A percentile compares a stretch with the other conserved stretches of the same genome.
Conservation (phyloP, 2,797 vertebrate genomes). For the Platalea minor region DNA sequence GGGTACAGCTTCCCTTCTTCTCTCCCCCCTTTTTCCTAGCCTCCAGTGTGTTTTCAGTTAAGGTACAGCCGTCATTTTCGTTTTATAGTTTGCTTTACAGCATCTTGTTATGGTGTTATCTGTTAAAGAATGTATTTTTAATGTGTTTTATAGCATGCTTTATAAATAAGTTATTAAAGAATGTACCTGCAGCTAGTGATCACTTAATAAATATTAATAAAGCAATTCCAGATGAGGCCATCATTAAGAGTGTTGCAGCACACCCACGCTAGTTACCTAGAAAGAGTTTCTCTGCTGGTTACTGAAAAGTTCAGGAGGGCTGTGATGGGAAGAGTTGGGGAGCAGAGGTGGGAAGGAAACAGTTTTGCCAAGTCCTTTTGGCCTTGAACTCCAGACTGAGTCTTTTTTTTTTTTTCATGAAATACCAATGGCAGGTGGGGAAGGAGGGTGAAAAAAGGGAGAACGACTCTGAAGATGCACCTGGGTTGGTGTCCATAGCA, state of each 20-base stretch:
- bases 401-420: background rate
- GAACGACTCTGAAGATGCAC: fast-evolving
- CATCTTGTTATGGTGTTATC: slow-evolving; percentile 65
- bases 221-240: slow-evolving; percentile 68
- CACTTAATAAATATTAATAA: slow-evolving; percentile 78
- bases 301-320: background rate
- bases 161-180: slow-evolving; percentile 77
- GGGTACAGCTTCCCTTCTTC: background rate
- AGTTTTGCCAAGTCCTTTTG: background rate
- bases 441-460: background rate
- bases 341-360: background rate
- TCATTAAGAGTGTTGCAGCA: slow-evolving; percentile 35
- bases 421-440: background rate
- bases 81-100: slow-evolving; percentile 55
- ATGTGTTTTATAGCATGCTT: slow-evolving; percentile 72
- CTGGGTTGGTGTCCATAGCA: background rate
- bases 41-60: background rate
- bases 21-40: background rate
- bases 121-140: slow-evolving; percentile 80
- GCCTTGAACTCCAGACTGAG: background rate
- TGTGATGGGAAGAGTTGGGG: background rate
- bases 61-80: slow-evolving; percentile 21
- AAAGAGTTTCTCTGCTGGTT: background rate
- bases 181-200: slow-evolving; percentile 72
- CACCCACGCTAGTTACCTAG: slow-evolving; percentile 15